Evolutionary conservation across 2,113 vertebrate genomes (phyloP).

Genomic region (Brienomyrus brachyistius): DNA sequence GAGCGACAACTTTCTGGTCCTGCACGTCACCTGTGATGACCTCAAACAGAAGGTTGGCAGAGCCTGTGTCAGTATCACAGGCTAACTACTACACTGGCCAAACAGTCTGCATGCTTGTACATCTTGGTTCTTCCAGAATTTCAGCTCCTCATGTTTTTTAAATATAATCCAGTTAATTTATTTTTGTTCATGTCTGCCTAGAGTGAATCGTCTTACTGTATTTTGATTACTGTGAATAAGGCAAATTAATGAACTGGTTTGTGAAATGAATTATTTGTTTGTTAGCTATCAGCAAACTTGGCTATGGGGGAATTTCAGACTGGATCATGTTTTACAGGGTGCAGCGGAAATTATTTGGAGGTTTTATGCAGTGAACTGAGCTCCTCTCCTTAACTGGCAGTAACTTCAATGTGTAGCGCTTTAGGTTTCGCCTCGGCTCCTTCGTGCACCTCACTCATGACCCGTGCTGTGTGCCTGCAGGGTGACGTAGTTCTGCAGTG

Average conservation of each 20-base stretch:
- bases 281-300: not conserved
- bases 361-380: not conserved
- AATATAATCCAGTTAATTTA: not conserved
- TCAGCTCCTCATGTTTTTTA: not conserved
- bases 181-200: not conserved
- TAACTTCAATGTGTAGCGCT: not conserved
- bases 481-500: constrained; percentile 68
- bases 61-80: not conserved
- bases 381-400: not conserved
- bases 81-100: not conserved
- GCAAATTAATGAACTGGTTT: not conserved
- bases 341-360: not conserved
- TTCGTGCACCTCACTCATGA: not conserved
- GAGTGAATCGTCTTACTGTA: not conserved
- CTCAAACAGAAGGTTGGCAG: constrained; percentile 64
- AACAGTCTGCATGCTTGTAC: not conserved
- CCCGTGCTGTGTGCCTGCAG: constrained; percentile 38
- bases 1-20: constrained; percentile 63
- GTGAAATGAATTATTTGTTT: not conserved
- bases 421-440: not conserved
- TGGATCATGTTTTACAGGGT: not conserved
- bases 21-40: constrained; percentile 63
- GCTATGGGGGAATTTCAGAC: not conserved
- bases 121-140: not conserved
- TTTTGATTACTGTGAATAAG: not conserved